Evolutionary conservation across 2,888 invertebrate genomes (phyloP), one percentile per base, ranked within the genome.

Genomic region (Tenthredo livida): DNA sequence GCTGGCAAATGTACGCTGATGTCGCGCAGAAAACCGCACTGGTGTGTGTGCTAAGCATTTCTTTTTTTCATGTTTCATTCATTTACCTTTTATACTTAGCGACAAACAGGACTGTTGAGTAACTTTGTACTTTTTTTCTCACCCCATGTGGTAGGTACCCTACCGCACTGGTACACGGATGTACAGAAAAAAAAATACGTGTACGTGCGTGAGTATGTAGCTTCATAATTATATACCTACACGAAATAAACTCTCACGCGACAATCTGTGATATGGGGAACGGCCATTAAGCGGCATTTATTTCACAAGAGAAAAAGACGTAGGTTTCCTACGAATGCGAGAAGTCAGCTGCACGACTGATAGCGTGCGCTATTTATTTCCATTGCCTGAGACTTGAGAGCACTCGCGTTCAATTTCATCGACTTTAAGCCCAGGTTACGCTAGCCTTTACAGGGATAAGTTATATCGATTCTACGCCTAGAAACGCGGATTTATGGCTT

Each of bases 261-360:
- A 80, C 80, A 61, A 61, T 40, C 58, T 65, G n/a, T 50, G 61
- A 80, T 65, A 80, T 80, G 40, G 33, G 25, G 21, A 25, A 40
- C 40, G 40, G 40, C 61, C 61, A 54, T 77, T 65, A 80, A 25
- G 40, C 61, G 15, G 61, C 65, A 37, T 54, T 80, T 61, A 80
- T 65, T 80, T 65, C 61, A 65, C 61, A 65, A 80, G 61, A 80
- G 80, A 43, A 37, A 80, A 80, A 61, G 12, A 80, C 80, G 25
- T 65, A 65, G 61, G 65, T 40, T 80, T 61, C 37, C 77, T 33
- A 29, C 77, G 77, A 77, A 77, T 54, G 54, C 77, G 54, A 29
- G 33, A 29, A 77, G 50, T 54, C 25, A 54, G 77, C 47, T 47
- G 47, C 77, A 77, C 50, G 54, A 77, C 77, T 29, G 33, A 77